Percentiles rank a stretch among this genome's conserved stretches.
Evolutionary conservation across 2,888 invertebrate species (phyloP).

Genomic region (Bembecia ichneumoniformis): DNA sequence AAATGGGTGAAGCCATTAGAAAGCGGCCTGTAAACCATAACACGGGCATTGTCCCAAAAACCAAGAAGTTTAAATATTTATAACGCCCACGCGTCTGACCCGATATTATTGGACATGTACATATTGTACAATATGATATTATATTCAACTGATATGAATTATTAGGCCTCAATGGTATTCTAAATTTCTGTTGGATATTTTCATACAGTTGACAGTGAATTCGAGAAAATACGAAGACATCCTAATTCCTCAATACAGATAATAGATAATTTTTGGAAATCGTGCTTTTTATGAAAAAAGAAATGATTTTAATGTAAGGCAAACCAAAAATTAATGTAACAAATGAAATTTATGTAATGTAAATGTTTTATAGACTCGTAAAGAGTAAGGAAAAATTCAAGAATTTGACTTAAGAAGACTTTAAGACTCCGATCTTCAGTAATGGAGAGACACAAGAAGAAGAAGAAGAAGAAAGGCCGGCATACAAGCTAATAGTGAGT

Average conservation of each 20-base stretch:
- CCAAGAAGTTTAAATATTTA: constrained; percentile 12
- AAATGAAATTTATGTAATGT: too few species aligned
- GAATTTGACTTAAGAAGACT: too few species aligned
- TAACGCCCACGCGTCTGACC: constrained; percentile 15
- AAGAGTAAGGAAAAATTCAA: too few species aligned
- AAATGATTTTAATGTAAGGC: too few species aligned
- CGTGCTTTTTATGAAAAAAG: too few species aligned
- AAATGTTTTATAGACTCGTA: too few species aligned
- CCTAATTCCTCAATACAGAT: not conserved
- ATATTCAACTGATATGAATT: not conserved
- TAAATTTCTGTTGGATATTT: not conserved
- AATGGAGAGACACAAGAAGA: too few species aligned
- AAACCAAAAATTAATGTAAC: too few species aligned
- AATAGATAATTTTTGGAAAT: too few species aligned
- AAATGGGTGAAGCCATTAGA: constrained; percentile 5
- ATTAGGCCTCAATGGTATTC: not conserved
- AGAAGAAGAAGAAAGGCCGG: too few species aligned
- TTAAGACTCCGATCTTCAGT: too few species aligned
- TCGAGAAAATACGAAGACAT: not conserved
- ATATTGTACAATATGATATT: not conserved
- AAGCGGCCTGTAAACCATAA: constrained; percentile 14
- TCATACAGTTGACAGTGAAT: not conserved
- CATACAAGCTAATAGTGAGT: too few species aligned
- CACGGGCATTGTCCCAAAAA: constrained; percentile 22
- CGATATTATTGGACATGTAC: not conserved